Evolutionary conservation across 2,113 vertebrate genomes (phyloP), one percentile per base, ranked within the genome.

Genomic region (Syrmaticus mikado): DNA sequence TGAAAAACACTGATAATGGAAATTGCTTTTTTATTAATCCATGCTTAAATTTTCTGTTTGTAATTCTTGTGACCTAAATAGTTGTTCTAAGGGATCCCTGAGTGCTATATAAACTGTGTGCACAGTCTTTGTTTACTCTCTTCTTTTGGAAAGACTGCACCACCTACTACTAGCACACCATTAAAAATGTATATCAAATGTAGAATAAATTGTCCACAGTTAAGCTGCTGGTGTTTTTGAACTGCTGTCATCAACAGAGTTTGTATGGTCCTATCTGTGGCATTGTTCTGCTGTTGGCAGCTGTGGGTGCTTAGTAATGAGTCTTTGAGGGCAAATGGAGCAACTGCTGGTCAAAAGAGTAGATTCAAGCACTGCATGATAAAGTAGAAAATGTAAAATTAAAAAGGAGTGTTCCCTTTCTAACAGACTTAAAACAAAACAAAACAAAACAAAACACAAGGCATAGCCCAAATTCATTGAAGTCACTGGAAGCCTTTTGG

Each of bases 11-110:
- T 41, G 53, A 79, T 79, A 87, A 60, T 52, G 36, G 67, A 77
- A 93, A 55, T 88, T 80, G 90, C 80, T 90, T 95, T 96, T 95
- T 94, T 89, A 93, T 95, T 95, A 96, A 96, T 82, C 86, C 83
- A 11, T 11, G 65, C 55, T 71, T 91, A 90, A 92, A 91, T 58
- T 85, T 90, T 34, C 46, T 22, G 20, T 52, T 57, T 83, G 50
- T 60, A 81, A 50, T 92, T 94, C 71, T 77, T 68, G 45, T 93
- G 83, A 90, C 61, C 71, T 75, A 68, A 71, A 66, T 66, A 61
- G 41, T 32, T 40, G 16, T 65, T 64, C 50, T 65, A 1, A 21
- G 58, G 50, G 65, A 65, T 91, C 55, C 28, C 38, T 55, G 24
- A 5, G 19, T 15, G 21, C 43, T 66, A 13, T 30, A 8, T 27